These are phyloP conservation scores for Thaumatotibia leucotreta DNA, from an alignment of 1,140 invertebrate genomes.

Conservation along the genomic window DNA sequence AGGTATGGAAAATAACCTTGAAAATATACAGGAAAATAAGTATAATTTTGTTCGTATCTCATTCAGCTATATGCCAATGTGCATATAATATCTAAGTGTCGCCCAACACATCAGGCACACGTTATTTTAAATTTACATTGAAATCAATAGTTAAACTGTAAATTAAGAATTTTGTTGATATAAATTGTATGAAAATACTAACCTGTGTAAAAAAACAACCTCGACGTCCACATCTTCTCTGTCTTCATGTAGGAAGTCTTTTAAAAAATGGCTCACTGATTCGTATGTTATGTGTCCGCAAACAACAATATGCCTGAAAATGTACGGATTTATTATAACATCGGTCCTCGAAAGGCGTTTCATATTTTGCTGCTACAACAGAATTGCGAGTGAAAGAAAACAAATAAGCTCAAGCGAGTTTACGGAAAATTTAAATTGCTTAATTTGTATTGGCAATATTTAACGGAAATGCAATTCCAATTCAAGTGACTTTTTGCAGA, in stretches of 20 bases:
- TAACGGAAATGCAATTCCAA: slow-evolving; percentile 28
- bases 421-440: slow-evolving; percentile 27
- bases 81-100: not conserved
- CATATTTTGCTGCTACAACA: slow-evolving; percentile 41
- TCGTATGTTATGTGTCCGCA: slow-evolving; percentile 99
- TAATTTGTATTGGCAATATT: slow-evolving; percentile 13
- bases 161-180: not conserved
- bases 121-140: not conserved
- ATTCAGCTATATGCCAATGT: not conserved
- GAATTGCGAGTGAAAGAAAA: slow-evolving; percentile 40
- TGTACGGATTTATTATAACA: slow-evolving; percentile 60
- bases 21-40: not conserved
- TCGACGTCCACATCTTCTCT: slow-evolving; percentile 99
- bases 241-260: slow-evolving; percentile 99
- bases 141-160: not conserved
- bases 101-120: not conserved
- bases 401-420: slow-evolving; percentile 48
- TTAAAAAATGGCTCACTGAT: slow-evolving; percentile 99
- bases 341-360: not conserved
- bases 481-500: slow-evolving; percentile 29
- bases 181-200: slow-evolving; percentile 23
- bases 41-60: not conserved
- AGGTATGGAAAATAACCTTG: not conserved
- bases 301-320: slow-evolving; percentile 98
- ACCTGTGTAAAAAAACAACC: slow-evolving; percentile 99